Evolutionary conservation across 64 coral and sea anemone genomes (phyloP), one percentile per base, ranked within the genome.

Genomic region (Trachythela sp.): DNA sequence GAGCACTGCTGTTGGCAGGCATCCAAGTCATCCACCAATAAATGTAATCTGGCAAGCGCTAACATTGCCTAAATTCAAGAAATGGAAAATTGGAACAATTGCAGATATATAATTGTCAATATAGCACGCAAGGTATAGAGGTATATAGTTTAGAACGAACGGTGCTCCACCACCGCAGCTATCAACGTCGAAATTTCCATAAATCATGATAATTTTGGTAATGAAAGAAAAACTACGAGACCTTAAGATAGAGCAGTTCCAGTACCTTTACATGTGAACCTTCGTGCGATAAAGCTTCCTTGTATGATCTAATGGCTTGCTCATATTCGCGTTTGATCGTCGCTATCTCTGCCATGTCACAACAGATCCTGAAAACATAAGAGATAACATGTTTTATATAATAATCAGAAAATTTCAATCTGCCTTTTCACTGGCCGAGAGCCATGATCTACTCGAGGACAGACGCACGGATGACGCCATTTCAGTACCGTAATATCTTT

Each of bases 281-380:
- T 17, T 99, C 96, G 48, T 99, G 92, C 15, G 93, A 87, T 17
- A 99, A 83, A 22, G 93, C 93, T 85, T 99, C 96, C 83, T 93
- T 99, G 87, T 99, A 99, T 52, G 56, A 93, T 54, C 92, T 95
- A 45, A 99, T 99, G 31, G 96, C 96, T 85, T 99, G 94, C 11
- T 93, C 89, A n/a, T 93, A 99, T 86, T 99, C 96, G 77, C 93
- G 86, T 24, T 91, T 75, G 48, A 37, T 90, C 31, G 93, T 89
- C 5, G 93, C 87, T 48, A 99, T 14, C 49, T 99, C 96, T 72
- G 96, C 96, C 91, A 99, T 95, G 32, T 99, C 93, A 10, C 91
- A 94, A 89, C 96, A 99, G 67, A 99, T 99, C 41, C 96, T 99
- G 85, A 22, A 35, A 30, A 80, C 31, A 39, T n/a, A n/a, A n/a